Base-by-base conservation (phyloP, 37 sponge, comb jelly and placozoan genomes). In the Mnemiopsis leidyi region DNA sequence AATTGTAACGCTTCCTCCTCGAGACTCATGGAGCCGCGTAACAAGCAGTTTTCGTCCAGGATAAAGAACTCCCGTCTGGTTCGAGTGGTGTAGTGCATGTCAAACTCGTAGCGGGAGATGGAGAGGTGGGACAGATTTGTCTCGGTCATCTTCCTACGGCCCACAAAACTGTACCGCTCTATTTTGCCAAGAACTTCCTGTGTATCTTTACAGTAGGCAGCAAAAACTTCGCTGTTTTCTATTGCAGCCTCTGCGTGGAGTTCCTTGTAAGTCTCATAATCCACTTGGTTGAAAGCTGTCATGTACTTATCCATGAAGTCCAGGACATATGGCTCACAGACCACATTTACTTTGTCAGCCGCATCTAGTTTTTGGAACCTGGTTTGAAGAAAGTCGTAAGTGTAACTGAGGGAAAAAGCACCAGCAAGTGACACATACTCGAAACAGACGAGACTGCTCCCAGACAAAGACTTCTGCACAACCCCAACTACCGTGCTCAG, bases 1-100 rank as follows among this genome's bases (percentile, higher is more conserved):
- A 85, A 85, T 61, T 85, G 90, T 13, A 40, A 61, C 38, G 61
- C 61, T 85, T 85, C 90, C 7, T 85, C 90, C 23, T 85, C 90
- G 29, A 85, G 26, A 40, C 90, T 85, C 90, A 85, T 85, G 0
- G 40, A 39, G 0, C 90, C 90, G 5, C 35, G 38, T 25, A 85
- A 37, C 61, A 28, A 37, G 25, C 40, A 38, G 40, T 85, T 38
- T 2, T 38, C 90, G 29, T 85, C 90, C 13, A 85, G 38, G 16
- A 85, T 85, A 29, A 85, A 85, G 90, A 85, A 85, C 25, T 85
- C 90, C 1, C 90, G 40, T 37, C 90, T 85, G 29, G n/a, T 37
- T n/a, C 61, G 23, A 26, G n/a, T 39, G 0, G 24, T 25, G 48
- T 85, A 85, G 23, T 23, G 0, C 0, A 85, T 85, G 23, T 85